phyloP scores from a whole-genome alignment of 2,113 vertebrate species.

The Rhadina sibilatrix region DNA sequence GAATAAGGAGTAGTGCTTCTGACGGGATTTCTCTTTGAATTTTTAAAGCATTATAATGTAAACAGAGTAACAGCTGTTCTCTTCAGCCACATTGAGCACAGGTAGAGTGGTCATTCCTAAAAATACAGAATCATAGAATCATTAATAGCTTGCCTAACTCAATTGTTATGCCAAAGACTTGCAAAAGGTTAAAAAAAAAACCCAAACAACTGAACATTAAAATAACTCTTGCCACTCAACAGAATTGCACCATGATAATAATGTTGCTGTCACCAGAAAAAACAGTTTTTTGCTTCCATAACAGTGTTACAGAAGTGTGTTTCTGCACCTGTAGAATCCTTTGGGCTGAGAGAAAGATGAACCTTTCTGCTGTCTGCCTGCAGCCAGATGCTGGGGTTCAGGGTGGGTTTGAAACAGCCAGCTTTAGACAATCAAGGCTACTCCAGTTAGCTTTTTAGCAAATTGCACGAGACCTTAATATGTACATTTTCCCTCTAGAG shows the following conservation, averaged over 20 bases:
- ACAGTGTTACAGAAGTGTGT: accelerated
- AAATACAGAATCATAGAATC: not conserved
- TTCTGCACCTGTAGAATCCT: not conserved
- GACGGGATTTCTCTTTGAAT: not conserved
- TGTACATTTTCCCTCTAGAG: not conserved
- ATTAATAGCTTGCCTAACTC: not conserved
- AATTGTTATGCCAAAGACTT: not conserved
- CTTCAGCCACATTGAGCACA: not conserved
- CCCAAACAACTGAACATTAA: not conserved
- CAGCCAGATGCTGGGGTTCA: not conserved
- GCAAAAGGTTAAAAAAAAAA: not conserved
- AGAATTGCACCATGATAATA: not conserved
- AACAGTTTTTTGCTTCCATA: not conserved
- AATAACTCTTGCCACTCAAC: not conserved
- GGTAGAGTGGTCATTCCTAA: not conserved
- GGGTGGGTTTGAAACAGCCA: not conserved
- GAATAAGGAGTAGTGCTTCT: slow-evolving; percentile 29
- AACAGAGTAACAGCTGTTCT: not conserved
- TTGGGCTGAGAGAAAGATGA: not conserved
- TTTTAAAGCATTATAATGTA: not conserved
- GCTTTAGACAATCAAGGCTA: not conserved
- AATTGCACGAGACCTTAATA: not conserved
- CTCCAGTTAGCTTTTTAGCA: not conserved
- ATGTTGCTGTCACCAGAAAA: not conserved
- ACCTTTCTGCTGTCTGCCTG: not conserved